These are phyloP conservation scores for Oreochromis tanganicae DNA, from an alignment of 2,113 vertebrate species.

Conservation along the genomic window DNA sequence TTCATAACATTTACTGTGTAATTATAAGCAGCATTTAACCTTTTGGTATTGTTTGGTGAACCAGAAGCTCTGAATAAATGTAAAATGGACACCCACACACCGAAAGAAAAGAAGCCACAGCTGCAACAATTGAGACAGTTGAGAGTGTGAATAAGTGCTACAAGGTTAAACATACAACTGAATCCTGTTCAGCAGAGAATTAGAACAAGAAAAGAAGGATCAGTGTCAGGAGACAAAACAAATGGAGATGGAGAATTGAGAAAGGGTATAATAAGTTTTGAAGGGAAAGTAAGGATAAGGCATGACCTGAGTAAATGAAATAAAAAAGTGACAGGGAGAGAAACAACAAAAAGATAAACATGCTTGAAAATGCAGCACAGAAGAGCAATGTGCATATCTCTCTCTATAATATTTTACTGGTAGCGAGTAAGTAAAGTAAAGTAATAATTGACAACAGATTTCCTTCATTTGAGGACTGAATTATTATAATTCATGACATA, in stretches of 20 bases:
- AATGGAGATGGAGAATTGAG: neutral
- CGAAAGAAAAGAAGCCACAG: neutral
- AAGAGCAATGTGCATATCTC: too few relatives aligned
- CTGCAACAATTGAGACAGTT: neutral
- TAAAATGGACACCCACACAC: neutral
- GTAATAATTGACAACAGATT: too few relatives aligned
- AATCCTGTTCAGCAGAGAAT: neutral
- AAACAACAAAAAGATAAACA: neutral
- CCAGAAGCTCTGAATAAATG: neutral
- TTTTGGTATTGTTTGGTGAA: neutral
- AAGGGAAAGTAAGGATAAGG: neutral
- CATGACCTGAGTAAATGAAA: rapidly evolving
- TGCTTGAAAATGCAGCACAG: neutral
- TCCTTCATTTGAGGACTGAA: too few relatives aligned
- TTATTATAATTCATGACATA: too few relatives aligned
- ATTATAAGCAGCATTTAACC: neutral
- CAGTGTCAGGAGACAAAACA: neutral
- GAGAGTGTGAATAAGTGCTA: neutral
- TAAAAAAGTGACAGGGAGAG: neutral
- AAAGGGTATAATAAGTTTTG: neutral
- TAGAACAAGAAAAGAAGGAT: neutral
- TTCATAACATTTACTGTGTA: neutral
- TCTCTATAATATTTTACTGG: too few relatives aligned
- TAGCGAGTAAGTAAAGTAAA: too few relatives aligned
- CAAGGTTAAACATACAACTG: neutral